phyloP scores from a whole-genome alignment of 2,888 invertebrate genomes.

The Erpobdella octoculata region DNA sequence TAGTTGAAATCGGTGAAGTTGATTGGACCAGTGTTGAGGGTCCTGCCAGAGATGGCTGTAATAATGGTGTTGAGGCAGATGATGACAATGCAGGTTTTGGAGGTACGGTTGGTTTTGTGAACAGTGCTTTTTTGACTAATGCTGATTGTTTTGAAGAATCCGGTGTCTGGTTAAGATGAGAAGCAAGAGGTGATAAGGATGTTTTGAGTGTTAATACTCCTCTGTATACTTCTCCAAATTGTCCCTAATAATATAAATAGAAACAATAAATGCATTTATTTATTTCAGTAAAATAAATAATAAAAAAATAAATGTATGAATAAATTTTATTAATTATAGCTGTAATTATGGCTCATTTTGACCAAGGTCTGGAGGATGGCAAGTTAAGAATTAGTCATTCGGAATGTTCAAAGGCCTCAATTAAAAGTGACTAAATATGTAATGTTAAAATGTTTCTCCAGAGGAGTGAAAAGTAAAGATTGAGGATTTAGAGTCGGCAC shows the following conservation, averaged over 20 bases:
- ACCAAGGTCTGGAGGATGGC: no score
- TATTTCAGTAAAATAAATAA: not conserved
- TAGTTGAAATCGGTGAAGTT: not conserved
- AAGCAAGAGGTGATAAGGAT: not conserved
- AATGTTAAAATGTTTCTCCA: no score
- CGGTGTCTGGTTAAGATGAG: not conserved
- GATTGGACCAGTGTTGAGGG: no score
- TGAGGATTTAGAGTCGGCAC: not conserved
- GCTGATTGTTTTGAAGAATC: not conserved
- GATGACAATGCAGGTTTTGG: not conserved
- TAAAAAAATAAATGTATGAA: not conserved
- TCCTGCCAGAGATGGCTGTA: slow-evolving; percentile 62
- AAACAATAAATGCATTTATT: not conserved
- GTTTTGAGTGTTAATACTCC: not conserved
- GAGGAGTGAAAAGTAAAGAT: not conserved
- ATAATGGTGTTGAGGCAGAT: not conserved
- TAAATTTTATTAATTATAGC: not conserved
- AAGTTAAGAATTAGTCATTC: no score
- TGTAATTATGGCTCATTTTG: no score
- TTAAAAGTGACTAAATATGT: no score
- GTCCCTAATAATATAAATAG: slow-evolving; percentile 63
- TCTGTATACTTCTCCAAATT: slow-evolving; percentile 86
- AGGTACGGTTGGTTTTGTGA: not conserved
- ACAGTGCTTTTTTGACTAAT: slow-evolving; percentile 47
- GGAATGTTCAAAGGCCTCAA: no score